phyloP scores from a whole-genome alignment of 2,113 vertebrate species.

The Phrynosoma platyrhinos region DNA sequence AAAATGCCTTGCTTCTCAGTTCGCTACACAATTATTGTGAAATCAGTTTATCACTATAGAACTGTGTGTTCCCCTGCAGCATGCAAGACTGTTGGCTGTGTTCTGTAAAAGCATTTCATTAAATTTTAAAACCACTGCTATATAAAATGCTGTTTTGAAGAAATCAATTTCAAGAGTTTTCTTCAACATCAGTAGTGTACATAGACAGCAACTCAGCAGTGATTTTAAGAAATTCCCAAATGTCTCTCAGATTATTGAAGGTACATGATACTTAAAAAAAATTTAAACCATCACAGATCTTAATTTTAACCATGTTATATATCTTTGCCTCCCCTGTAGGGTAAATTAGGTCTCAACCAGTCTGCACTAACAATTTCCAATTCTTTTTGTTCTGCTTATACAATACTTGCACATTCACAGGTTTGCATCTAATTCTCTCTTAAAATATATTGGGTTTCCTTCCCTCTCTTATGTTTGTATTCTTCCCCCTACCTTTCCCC shows the following conservation, averaged over 20 bases:
- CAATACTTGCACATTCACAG: too few species aligned
- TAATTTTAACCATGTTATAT: not conserved
- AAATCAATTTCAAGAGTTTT: not conserved
- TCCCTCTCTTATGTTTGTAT: too few species aligned
- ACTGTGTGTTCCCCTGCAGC: not conserved
- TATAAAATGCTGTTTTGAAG: not conserved
- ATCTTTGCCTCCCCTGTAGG: too few species aligned
- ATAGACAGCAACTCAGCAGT: not conserved
- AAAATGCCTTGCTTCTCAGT: not conserved
- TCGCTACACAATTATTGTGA: not conserved
- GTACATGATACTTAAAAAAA: not conserved
- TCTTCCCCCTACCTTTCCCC: too few species aligned
- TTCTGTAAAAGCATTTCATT: not conserved
- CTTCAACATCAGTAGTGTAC: not conserved
- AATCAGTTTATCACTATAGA: not conserved
- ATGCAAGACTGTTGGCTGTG: too few species aligned
- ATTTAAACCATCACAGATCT: not conserved
- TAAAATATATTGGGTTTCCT: too few species aligned
- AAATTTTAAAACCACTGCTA: too few species aligned
- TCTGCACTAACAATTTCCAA: too few species aligned
- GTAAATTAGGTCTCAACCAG: too few species aligned
- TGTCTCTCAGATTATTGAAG: not conserved
- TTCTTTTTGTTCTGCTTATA: too few species aligned
- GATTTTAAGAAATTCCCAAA: not conserved
- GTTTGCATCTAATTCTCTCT: too few species aligned